Conservation (phyloP, 2,888 invertebrate genomes). For the Synergus itoensis region DNA sequence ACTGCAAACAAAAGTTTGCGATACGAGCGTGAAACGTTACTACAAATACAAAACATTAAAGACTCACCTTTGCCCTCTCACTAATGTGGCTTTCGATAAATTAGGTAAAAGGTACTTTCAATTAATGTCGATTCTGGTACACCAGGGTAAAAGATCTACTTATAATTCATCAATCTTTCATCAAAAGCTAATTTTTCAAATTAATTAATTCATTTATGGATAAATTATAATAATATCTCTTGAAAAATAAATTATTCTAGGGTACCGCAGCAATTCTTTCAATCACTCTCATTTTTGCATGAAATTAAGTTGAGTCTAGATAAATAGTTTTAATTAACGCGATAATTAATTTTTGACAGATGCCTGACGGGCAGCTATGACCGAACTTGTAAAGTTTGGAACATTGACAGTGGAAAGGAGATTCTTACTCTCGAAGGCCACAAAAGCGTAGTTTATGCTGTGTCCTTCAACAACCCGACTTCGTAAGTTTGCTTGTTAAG, state of each 20-base stretch:
- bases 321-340: background rate
- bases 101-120: conserved; percentile 81
- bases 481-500: conserved; percentile 80
- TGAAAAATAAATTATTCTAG: no score
- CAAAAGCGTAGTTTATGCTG: conserved; percentile 90
- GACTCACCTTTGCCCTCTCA: conserved; percentile 85
- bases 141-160: background rate
- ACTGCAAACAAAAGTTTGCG: conserved; percentile 83
- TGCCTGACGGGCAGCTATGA: conserved; percentile 92
- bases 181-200: background rate
- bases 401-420: conserved; percentile 85
- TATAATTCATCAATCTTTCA: background rate
- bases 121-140: conserved; percentile 5
- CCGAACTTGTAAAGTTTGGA: conserved; percentile 90
- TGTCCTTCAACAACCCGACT: conserved; percentile 87
- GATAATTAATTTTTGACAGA: conserved; percentile 75
- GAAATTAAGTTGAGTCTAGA: background rate
- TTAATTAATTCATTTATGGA: background rate
- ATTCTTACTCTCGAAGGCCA: conserved; percentile 86
- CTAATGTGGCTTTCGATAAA: conserved; percentile 86
- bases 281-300: background rate
- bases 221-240: no score
- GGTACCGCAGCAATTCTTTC: background rate
- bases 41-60: conserved; percentile 84
- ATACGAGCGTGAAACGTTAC: conserved; percentile 82